A percentile compares a stretch with the other conserved stretches of the same genome.
These are phyloP conservation scores for Serilophus lunatus DNA, from an alignment of 2,113 vertebrate genomes.

Conservation along the genomic window DNA sequence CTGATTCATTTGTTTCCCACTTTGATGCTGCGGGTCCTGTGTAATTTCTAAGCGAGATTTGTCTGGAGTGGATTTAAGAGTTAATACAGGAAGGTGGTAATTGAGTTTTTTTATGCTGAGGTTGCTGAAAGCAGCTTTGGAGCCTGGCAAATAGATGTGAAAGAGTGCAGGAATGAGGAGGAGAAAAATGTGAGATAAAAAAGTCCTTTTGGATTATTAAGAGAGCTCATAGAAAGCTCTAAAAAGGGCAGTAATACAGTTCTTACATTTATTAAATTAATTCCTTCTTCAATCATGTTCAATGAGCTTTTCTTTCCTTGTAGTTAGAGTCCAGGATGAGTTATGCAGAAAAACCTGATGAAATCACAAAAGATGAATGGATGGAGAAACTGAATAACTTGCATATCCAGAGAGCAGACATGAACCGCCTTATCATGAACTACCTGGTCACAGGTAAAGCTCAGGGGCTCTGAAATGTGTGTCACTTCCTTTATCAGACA, in stretches of 20 bases:
- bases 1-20: neutral
- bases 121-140: neutral
- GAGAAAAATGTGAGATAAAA: neutral
- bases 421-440: slow-evolving; percentile 99
- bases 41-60: neutral
- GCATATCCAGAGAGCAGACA: slow-evolving; percentile 96
- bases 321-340: slow-evolving; percentile 88
- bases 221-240: neutral
- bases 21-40: neutral
- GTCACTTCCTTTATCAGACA: neutral
- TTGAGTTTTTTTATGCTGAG: neutral
- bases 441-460: slow-evolving; percentile 91
- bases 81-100: neutral
- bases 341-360: slow-evolving; percentile 96
- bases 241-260: neutral
- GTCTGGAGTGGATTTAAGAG: neutral
- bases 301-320: neutral
- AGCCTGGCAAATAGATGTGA: neutral
- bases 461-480: neutral
- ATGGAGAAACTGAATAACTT: slow-evolving; percentile 98
- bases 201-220: neutral
- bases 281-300: neutral
- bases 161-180: neutral
- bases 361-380: slow-evolving; percentile 98
- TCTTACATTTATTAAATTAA: neutral